Percentiles rank a stretch among this genome's conserved stretches.
Evolutionary conservation across 2,113 vertebrate genomes (phyloP).

Genomic region (Cinclus mexicanus): DNA sequence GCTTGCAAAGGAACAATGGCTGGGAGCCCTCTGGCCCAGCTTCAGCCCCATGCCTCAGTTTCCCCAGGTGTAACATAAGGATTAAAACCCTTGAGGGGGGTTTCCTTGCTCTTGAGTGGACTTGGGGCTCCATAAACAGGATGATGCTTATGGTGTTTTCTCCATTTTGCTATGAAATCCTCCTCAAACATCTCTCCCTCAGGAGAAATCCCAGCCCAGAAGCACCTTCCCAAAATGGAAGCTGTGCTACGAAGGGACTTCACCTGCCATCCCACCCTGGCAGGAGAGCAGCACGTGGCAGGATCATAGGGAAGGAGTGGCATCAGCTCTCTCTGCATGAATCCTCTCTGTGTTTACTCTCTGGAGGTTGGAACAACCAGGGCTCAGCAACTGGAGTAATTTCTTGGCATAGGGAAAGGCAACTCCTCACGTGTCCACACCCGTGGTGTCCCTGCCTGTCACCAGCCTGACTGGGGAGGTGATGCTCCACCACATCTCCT

Average conservation of each 20-base stretch:
- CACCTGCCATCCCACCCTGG: background rate
- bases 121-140: background rate
- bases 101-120: background rate
- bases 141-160: background rate
- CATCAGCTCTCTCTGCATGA: background rate
- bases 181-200: background rate
- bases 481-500: background rate
- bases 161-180: background rate
- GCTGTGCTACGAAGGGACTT: background rate
- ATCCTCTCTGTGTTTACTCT: background rate
- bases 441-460: background rate
- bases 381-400: background rate
- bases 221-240: background rate
- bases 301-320: background rate
- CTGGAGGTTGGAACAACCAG: background rate
- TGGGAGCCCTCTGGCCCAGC: background rate
- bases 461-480: background rate
- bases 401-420: background rate
- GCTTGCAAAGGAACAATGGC: fast-evolving
- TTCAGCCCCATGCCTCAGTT: background rate
- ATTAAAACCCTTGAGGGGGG: background rate
- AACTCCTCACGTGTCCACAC: fast-evolving
- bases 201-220: background rate
- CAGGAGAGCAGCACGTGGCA: background rate
- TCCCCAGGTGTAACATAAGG: background rate